Evolutionary conservation across 2,888 invertebrate species (phyloP).

Genomic region (Brenthis daphne): DNA sequence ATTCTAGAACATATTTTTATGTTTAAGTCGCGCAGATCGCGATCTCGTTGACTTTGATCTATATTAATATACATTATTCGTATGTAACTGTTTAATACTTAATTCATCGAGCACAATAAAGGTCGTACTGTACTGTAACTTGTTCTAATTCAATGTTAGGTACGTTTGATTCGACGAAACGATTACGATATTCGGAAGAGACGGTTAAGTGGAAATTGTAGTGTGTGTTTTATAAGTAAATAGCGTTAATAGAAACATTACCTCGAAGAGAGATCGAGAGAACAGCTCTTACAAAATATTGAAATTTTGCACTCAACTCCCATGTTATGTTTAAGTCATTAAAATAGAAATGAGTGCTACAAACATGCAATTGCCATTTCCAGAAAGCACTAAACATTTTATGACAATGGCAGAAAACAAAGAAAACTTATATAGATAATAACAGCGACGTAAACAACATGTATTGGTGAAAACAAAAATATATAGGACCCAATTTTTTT

Average conservation of each 20-base stretch:
- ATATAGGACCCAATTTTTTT: background rate
- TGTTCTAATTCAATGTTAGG: background rate
- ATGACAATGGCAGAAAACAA: conserved; percentile 12
- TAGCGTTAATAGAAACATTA: too few species aligned
- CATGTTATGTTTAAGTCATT: too few species aligned
- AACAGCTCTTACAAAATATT: too few species aligned
- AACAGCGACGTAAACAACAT: background rate
- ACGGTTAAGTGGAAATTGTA: too few species aligned
- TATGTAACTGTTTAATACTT: background rate
- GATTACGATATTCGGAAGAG: too few species aligned
- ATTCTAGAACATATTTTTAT: background rate
- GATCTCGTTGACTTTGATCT: conserved; percentile 10
- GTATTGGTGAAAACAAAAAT: background rate
- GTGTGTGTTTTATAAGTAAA: too few species aligned
- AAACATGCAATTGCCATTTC: background rate
- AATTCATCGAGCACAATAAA: background rate
- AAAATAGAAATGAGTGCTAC: background rate
- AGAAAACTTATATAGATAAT: conserved; percentile 5
- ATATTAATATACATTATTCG: background rate
- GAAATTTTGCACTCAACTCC: too few species aligned
- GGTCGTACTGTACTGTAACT: background rate
- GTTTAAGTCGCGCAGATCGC: background rate
- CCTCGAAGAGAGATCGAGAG: too few species aligned
- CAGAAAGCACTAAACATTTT: conserved; percentile 17
- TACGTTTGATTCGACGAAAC: too few species aligned